Percentiles rank a stretch among this genome's conserved stretches.
Conservation (phyloP, 2,113 vertebrate species). For the Aspiorhynchus laticeps region DNA sequence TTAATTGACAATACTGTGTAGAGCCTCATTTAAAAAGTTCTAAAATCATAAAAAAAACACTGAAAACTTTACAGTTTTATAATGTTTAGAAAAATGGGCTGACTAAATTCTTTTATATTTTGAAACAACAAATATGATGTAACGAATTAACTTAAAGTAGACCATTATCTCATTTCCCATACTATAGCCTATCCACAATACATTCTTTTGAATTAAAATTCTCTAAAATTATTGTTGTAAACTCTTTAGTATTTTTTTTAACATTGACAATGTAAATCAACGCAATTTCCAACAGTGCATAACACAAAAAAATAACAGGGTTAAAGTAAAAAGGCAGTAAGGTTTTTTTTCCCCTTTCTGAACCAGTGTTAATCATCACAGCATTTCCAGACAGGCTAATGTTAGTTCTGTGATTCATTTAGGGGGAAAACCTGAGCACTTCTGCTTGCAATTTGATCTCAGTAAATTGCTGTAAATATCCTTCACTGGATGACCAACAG, state of each 20-base stretch:
- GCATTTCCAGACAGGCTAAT: not conserved
- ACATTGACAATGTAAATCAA: not conserved
- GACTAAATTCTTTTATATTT: not conserved
- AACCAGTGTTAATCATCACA: conserved; percentile 21
- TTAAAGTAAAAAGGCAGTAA: conserved; percentile 54
- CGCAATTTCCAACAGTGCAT: conserved; percentile 45
- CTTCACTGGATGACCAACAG: not conserved
- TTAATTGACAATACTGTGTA: not conserved
- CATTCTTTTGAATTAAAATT: conserved; percentile 10
- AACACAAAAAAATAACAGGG: conserved; percentile 51
- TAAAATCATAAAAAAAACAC: not conserved
- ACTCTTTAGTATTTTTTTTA: conserved; percentile 8
- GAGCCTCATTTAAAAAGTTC: not conserved
- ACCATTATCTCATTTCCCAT: not conserved
- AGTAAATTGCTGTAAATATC: conserved; percentile 1
- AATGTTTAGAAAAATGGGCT: not conserved
- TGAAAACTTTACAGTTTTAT: not conserved
- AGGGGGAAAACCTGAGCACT: conserved; percentile 19
- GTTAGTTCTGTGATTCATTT: conserved; percentile 28
- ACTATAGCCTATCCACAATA: not conserved
- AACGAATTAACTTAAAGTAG: not conserved
- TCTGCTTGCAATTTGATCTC: conserved; percentile 13
- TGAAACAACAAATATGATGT: not conserved
- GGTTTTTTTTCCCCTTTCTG: conserved; percentile 50
- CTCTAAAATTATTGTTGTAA: conserved; percentile 7